Evolutionary conservation across 2,888 invertebrate genomes (phyloP).

Genomic region (Noctua janthe): DNA sequence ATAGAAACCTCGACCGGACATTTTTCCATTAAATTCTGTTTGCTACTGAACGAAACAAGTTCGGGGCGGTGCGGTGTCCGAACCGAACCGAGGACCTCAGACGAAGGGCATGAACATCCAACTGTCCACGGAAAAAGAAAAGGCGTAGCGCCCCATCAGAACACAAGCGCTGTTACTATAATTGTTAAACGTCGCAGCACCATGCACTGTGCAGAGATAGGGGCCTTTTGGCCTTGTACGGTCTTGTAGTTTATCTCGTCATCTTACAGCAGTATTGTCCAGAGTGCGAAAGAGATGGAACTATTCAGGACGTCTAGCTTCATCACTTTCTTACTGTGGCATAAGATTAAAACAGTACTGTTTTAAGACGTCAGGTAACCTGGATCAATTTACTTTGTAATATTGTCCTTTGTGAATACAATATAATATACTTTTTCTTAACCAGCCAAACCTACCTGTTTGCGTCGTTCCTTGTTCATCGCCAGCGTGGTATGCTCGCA

Average conservation of each 20-base stretch:
- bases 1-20: too few relatives aligned
- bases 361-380: background rate
- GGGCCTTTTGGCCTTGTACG: background rate
- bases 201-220: too few relatives aligned
- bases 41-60: too few relatives aligned
- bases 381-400: background rate
- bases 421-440: background rate
- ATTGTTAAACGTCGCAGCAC: too few relatives aligned
- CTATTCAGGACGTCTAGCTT: background rate
- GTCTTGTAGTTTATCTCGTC: background rate
- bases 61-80: too few relatives aligned
- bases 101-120: too few relatives aligned
- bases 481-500: slow-evolving; percentile 98
- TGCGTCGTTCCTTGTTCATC: slow-evolving; percentile 97
- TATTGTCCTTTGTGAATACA: too few relatives aligned
- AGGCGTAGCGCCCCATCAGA: too few relatives aligned
- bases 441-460: slow-evolving; percentile 90
- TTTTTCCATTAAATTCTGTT: too few relatives aligned
- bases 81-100: too few relatives aligned
- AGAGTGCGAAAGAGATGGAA: background rate
- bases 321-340: background rate
- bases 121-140: too few relatives aligned
- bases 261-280: background rate
- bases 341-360: background rate
- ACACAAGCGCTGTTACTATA: too few relatives aligned